Evolutionary conservation across 2,888 invertebrate species (phyloP), one percentile per base, ranked within the genome.

Genomic region (Aporophyla lueneburgensis): DNA sequence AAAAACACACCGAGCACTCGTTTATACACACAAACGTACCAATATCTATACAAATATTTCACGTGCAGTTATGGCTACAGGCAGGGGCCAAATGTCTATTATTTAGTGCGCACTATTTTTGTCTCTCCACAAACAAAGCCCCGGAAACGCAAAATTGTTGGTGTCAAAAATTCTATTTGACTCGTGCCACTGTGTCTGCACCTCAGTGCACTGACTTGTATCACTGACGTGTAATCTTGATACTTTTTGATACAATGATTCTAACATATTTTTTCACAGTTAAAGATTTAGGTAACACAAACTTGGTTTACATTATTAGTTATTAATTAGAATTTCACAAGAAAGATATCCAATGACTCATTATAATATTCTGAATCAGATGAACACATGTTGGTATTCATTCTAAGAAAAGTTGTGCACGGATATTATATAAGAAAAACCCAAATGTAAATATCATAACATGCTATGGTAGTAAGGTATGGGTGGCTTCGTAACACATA

Each of bases 101-200:
- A 83, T 87, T 83, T 87, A 82, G 74, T 78, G 70, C n/a, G 74
- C 80, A 83, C 91, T 93, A 93, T 93, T 93, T 92, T 89, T 85
- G 87, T 88, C 84, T 69, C 68, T 81, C 78, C 74, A 89, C 82
- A 89, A 91, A 92, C 89, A 91, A 91, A 91, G 90, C 85, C 89
- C 89, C 89, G 90, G 91, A 91, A 93, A 91, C 89, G 92, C 92
- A 92, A 94, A 94, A 93, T 93, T 90, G 89, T 91, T 90, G 87
- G 90, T 93, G 92, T 92, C 92, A 92, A 92, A 93, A 93, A 91
- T 90, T 86, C 89, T 93, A 93, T 93, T 92, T 90, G 93, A 90
- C 92, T 91, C 92, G 91, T 92, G 92, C 90, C 83, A 81, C 75
- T 81, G 85, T 85, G 83, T 86, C 80, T 82, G 72, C 76, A 82